Evolutionary conservation across 2,113 vertebrate species (phyloP).

Genomic region (Phasianus colchicus): DNA sequence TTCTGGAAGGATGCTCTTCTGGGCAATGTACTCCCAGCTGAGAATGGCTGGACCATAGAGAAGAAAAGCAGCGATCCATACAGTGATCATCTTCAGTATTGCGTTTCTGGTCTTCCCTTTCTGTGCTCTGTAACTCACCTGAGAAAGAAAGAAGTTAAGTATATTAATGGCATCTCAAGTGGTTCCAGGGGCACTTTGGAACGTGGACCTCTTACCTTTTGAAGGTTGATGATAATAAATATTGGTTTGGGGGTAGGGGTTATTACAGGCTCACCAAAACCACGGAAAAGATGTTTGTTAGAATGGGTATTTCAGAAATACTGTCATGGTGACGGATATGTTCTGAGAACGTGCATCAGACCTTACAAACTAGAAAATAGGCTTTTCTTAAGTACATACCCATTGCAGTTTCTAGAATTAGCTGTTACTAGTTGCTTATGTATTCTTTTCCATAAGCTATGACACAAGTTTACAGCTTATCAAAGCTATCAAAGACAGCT

Average conservation of each 20-base stretch:
- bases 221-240: neutral
- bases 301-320: neutral
- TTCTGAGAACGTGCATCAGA: rapidly evolving
- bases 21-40: constrained; percentile 78
- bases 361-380: neutral
- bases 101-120: constrained; percentile 75
- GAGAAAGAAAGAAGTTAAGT: neutral
- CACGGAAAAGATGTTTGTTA: neutral
- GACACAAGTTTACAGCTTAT: neutral
- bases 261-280: neutral
- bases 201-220: neutral
- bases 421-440: neutral
- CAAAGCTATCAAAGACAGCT: neutral
- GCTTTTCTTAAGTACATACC: neutral
- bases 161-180: neutral
- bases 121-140: constrained; percentile 82
- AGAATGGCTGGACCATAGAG: constrained; percentile 81
- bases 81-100: constrained; percentile 76
- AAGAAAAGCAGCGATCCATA: constrained; percentile 81
- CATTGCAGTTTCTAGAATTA: neutral
- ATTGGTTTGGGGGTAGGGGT: neutral
- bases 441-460: neutral
- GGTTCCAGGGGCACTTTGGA: neutral
- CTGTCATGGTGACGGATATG: neutral
- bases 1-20: constrained; percentile 73